Conservation (phyloP, 92 coral and sea anemone species). For the Heliopora coerulea region DNA sequence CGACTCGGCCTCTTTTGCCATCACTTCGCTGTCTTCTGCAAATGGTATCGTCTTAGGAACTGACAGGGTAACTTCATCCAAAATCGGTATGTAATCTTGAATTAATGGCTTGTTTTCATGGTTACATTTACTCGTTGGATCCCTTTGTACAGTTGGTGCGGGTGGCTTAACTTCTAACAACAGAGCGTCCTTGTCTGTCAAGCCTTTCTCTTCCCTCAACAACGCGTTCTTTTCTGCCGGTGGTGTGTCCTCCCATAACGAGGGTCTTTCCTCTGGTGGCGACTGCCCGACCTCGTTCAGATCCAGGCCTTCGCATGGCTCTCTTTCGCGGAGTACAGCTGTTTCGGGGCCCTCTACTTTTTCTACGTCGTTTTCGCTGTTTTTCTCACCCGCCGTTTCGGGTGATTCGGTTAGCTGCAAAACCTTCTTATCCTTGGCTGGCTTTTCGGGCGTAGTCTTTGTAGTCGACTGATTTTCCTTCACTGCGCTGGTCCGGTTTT, state of each 20-base stretch:
- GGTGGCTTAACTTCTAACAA: neutral
- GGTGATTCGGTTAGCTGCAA: neutral
- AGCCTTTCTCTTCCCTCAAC: neutral
- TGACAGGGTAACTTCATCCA: neutral
- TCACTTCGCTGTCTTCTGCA: neutral
- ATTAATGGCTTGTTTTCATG: too few relatives aligned
- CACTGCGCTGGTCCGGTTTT: neutral
- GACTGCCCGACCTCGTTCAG: neutral
- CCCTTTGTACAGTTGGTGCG: neutral
- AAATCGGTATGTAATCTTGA: neutral
- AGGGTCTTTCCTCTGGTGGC: neutral
- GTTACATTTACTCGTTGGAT: neutral
- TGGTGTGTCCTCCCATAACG: neutral
- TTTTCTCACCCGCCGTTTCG: neutral
- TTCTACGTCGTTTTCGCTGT: neutral
- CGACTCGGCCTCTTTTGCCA: neutral
- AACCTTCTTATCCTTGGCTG: neutral
- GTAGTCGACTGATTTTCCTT: neutral
- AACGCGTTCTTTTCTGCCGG: neutral
- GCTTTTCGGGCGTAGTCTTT: neutral
- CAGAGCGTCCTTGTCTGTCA: neutral
- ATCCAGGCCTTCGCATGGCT: neutral
- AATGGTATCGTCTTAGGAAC: neutral
- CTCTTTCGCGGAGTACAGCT: neutral
- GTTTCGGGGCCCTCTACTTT: neutral